Percentiles rank a stretch among this genome's conserved stretches.
Evolutionary conservation across 2,888 invertebrate genomes (phyloP).

Genomic region (Aporophyla lueneburgensis): DNA sequence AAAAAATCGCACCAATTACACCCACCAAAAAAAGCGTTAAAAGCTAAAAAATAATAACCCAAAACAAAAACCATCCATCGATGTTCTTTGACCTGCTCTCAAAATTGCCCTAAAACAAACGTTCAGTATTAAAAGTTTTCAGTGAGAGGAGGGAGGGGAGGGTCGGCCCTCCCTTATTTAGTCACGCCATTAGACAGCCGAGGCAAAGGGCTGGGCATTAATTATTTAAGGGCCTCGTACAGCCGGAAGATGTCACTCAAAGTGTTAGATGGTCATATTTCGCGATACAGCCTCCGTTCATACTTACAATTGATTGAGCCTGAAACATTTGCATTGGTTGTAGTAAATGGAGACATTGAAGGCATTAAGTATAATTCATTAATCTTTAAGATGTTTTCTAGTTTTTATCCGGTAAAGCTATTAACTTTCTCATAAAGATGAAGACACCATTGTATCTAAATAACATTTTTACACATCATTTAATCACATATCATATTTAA

Average conservation of each 20-base stretch:
- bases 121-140: slow-evolving; percentile 83
- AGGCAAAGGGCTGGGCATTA: slow-evolving; percentile 87
- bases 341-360: not conserved
- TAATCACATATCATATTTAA: too few species aligned
- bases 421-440: not conserved
- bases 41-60: slow-evolving; percentile 29
- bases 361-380: not conserved
- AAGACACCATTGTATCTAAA: not conserved
- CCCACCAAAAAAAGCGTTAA: not conserved
- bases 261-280: slow-evolving; percentile 65
- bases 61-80: slow-evolving; percentile 34
- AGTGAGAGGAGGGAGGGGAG: slow-evolving; percentile 68
- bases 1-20: not conserved
- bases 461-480: too few species aligned
- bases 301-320: slow-evolving; percentile 45
- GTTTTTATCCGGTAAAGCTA: not conserved
- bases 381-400: not conserved
- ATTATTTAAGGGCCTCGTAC: slow-evolving; percentile 77
- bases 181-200: slow-evolving; percentile 88
- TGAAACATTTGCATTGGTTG: slow-evolving; percentile 13
- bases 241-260: slow-evolving; percentile 75
- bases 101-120: slow-evolving; percentile 81
- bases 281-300: slow-evolving; percentile 41
- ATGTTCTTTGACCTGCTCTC: slow-evolving; percentile 68
- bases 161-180: slow-evolving; percentile 84